Base-by-base conservation (phyloP, 2,113 vertebrate genomes). In the Rhinopithecus roxellana region DNA sequence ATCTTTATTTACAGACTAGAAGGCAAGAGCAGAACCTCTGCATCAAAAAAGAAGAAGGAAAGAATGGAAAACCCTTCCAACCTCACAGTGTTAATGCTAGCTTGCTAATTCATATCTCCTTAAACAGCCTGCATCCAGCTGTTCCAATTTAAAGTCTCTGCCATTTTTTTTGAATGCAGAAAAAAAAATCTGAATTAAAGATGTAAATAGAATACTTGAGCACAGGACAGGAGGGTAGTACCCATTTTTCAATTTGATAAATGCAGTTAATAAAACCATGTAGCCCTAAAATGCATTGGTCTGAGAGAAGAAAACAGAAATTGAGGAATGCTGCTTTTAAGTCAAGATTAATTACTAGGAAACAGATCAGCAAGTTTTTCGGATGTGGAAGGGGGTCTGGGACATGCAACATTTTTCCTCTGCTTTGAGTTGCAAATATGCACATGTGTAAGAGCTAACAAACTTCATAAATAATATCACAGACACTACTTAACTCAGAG, bases 1-100 rank as follows among this genome's bases (percentile, higher is more conserved):
- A 83, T 93, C 45, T 97, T 96, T 96, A 89, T 95, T 98, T 96
- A 84, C 90, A 98, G 86, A 88, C 87, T 43, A 94, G 50, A 35
- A 89, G 17, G 40, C 97, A 94, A 10, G 23, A 78, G 52, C 50
- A 91, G 43, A 14, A 13, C 83, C 84, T 48, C 85, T 3, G 32
- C 85, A 59, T 52, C 90, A 40, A 74, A 74, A 59, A 74, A 45
- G 81, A 64, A 35, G 38, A 30, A 85, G 30, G 5, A 61, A 32
- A 87, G 50, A 40, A 32, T 1, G 69, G 79, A 92, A 87, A 89
- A 64, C 25, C 72, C 72, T 64, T 40, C 14, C 22, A 52, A 74
- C 40, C 86, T 89, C 89, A 4, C 67, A 80, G 64, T 5, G 2
- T 35, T 87, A 32, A 81, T 6, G n/a, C 88, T 16, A 59, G 88